Percentiles rank a stretch among this genome's conserved stretches.
These are phyloP conservation scores for Terebella lapidaria DNA, from an alignment of 2,888 invertebrate species.

Conservation along the genomic window DNA sequence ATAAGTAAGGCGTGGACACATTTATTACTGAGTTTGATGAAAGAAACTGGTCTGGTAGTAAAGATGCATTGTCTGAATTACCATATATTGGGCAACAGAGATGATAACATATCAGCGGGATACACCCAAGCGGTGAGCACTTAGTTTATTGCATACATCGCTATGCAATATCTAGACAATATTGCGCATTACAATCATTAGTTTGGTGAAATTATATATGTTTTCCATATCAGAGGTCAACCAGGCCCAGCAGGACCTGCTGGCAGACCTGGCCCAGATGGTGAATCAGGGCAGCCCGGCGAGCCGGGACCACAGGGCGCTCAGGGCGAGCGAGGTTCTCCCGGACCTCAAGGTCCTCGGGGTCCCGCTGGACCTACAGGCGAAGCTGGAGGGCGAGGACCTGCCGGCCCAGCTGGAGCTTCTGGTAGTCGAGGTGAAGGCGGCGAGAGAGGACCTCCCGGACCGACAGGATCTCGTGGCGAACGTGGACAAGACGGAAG, in stretches of 20 bases:
- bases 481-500: background rate
- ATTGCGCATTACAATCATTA: no score
- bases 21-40: no score
- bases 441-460: constrained; percentile 8
- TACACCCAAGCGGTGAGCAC: no score
- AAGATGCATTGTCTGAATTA: no score
- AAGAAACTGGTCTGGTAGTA: no score
- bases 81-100: no score
- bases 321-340: background rate
- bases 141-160: no score
- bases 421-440: background rate
- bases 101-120: no score
- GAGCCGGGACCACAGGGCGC: constrained; percentile 9
- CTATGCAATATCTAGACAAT: no score
- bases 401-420: background rate
- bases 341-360: background rate
- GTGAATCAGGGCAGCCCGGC: constrained; percentile 10
- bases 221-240: no score
- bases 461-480: constrained; percentile 2
- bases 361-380: background rate
- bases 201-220: no score
- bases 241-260: background rate
- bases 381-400: background rate
- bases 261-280: constrained; percentile 5
- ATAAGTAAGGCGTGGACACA: no score